Evolutionary conservation across 1,140 invertebrate genomes (phyloP), one percentile per base, ranked within the genome.

Genomic region (Tetramorium simillimum): DNA sequence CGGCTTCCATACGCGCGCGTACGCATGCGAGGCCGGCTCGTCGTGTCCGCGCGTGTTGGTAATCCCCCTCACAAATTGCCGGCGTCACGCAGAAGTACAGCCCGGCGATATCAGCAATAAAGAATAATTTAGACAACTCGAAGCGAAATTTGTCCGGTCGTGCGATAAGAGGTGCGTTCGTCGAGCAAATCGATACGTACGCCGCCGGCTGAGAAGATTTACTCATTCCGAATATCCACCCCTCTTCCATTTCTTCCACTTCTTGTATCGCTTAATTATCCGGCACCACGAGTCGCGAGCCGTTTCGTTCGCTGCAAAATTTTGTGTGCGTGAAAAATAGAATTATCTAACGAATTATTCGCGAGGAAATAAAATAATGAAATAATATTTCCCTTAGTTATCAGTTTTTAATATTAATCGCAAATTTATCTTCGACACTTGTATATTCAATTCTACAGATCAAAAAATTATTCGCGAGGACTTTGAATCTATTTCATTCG

Each of bases 11-110:
- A 24, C 77, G 37, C 37, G 51, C 37, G 46, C 28, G 16, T n/a
- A 72, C 65, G 37, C 65, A 72, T 51, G 78, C 51, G 28, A 51
- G 28, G 10, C 16, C 14, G 24, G 14, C 33, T 12, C 33, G n/a
- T 12, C 33, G 40, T 18, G 73, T 63, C 63, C 63, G 18, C 24
- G 43, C 16, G 63, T 72, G 58, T 72, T 53, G 46, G 21, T 72
- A 72, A 82, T 72, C 28, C 63, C 63, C 67, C 37, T 3, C 63
- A 60, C 77, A 89, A 90, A 90, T 90, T 78, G 53, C 46, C 49
- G 62, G 73, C 33, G 78, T 78, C 88, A 90, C 89, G 88, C 89
- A 81, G 16, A 43, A 56, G 40, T 58, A 43, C 14, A 56, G 63
- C 3, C 21, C 40, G 65, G 56, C 70, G 80, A 40, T 86, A 78